A percentile compares a stretch with the other conserved stretches of the same genome.
Conservation (phyloP, 1,140 invertebrate species). For the Stegodyphus mimosarum region DNA sequence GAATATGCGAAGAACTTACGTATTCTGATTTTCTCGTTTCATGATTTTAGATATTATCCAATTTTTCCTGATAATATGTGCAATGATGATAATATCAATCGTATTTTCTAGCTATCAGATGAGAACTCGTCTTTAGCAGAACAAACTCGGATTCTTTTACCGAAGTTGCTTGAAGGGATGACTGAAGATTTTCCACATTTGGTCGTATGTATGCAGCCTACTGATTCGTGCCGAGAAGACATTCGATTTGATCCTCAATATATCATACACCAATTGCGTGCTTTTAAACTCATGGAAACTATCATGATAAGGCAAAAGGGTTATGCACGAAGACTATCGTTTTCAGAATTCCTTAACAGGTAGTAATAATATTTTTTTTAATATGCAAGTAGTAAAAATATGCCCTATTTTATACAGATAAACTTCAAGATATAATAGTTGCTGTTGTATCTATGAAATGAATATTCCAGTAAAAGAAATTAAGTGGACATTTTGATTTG, state of each 20-base stretch:
- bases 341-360: slow-evolving; percentile 84
- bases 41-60: too few species aligned
- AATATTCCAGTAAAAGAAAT: too few species aligned
- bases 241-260: slow-evolving; percentile 70
- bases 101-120: slow-evolving; percentile 5
- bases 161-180: slow-evolving; percentile 7
- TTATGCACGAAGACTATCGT: slow-evolving; percentile 82
- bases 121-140: slow-evolving; percentile 9
- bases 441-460: background rate
- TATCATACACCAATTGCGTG: slow-evolving; percentile 78
- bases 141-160: background rate
- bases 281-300: slow-evolving; percentile 85
- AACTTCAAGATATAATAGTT: background rate
- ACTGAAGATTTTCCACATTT: slow-evolving; percentile 51
- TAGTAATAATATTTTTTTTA: slow-evolving; percentile 64
- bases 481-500: too few species aligned
- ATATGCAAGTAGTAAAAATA: background rate
- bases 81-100: too few species aligned
- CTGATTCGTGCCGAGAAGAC: slow-evolving; percentile 1
- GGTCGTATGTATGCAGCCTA: slow-evolving; percentile 30
- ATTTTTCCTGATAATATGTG: too few species aligned
- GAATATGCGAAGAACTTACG: too few species aligned
- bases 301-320: slow-evolving; percentile 75
- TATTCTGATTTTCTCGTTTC: too few species aligned
- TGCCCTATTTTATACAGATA: background rate